Base-by-base conservation (phyloP, 2,113 vertebrate species). In the Corapipo altera region DNA sequence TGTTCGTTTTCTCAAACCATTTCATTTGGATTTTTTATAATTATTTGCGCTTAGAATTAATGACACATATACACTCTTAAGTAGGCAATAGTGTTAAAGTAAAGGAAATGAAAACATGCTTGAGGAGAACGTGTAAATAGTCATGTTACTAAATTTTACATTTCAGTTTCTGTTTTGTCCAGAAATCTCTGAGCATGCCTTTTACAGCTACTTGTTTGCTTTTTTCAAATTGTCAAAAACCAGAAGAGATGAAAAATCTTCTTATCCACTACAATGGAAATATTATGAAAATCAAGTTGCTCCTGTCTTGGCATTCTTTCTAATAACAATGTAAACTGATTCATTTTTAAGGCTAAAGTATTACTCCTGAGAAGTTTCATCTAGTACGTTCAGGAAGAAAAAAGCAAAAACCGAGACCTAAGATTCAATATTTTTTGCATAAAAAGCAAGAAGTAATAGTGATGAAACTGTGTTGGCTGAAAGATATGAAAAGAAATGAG, bases 401-500 rank as follows among this genome's bases (percentile, higher is more conserved):
- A 88, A 70, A 79, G 28, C 44, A 52, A 88, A 88, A 93, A n/a
- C 11, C 27, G 35, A 87, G 69, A 80, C 15, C 6, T 71, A 39
- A 43, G 46, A 77, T 85, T 73, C 55, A 92, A 83, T 90, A 39
- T 27, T 66, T 91, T 85, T 85, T 83, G 79, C 69, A 92, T 93
- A 77, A 88, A 85, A 93, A 52, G 49, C 43, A 88, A 74, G 46
- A 61, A 74, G 28, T 80, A 92, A 91, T 89, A 44, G 76, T 10
- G 55, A 93, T 83, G 39, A 90, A 85, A 88, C 43, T 35, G 6
- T 21, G 21, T 22, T 55, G 67, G 27, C 51, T 90, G 75, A 61
- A 95, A 88, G 76, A 74, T 91, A 92, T 78, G 55, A 92, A 80
- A 94, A 83, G 26, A 96, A 92, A 96, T 86, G 65, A 78, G 85